Evolutionary conservation across 30 jellyfish, hydroid and myxozoan genomes (phyloP).

Genomic region (Nemopilema nomurai): DNA sequence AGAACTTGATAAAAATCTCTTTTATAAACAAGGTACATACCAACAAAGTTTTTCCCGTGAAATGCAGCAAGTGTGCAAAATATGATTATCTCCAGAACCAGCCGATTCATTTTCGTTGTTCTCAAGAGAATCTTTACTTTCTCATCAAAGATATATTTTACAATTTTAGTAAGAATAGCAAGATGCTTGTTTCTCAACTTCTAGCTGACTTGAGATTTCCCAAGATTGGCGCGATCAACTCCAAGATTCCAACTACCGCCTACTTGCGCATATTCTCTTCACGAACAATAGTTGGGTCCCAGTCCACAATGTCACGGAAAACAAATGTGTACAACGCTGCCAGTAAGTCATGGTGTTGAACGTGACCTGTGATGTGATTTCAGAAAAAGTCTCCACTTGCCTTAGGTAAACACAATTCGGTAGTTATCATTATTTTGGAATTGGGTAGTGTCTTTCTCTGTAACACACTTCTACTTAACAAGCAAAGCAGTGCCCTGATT

Average conservation of each 20-base stretch:
- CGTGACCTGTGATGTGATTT: background rate
- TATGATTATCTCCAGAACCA: background rate
- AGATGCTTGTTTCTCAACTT: background rate
- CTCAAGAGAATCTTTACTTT: background rate
- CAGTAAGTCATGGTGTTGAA: conserved; percentile 5
- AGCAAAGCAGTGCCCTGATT: too few species aligned
- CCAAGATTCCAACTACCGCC: background rate
- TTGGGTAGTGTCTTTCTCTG: too few species aligned
- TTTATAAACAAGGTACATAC: too few species aligned
- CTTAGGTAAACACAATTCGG: background rate
- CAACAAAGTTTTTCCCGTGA: conserved; percentile 11
- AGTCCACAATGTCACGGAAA: background rate
- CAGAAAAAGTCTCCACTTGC: background rate
- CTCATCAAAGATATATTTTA: too few species aligned
- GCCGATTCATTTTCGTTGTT: background rate
- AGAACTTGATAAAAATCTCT: too few species aligned
- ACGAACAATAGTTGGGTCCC: conserved; percentile 8
- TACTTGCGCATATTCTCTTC: background rate
- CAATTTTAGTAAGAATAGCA: background rate
- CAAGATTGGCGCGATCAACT: background rate
- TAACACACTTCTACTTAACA: too few species aligned
- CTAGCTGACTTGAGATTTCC: background rate
- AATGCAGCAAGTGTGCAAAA: conserved; percentile 61
- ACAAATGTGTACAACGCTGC: background rate
- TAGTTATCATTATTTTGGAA: too few species aligned